Conservation (phyloP, 2,797 vertebrate genomes). For the Poeciliopsis infans region DNA sequence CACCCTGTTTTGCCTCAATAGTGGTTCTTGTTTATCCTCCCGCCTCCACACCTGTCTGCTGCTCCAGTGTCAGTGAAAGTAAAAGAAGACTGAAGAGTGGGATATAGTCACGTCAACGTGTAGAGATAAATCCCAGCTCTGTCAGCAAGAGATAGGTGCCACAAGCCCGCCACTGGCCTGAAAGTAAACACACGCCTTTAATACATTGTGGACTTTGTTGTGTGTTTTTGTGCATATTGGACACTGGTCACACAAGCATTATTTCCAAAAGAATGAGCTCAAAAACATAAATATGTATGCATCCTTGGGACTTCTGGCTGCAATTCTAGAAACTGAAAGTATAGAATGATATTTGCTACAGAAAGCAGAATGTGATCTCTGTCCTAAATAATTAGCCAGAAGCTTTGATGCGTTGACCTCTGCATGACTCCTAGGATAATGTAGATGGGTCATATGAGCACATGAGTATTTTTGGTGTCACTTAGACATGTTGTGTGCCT, state of each 20-base stretch:
- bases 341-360: constrained; percentile 46
- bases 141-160: constrained; percentile 51
- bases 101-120: constrained; percentile 54
- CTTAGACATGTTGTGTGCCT: constrained; percentile 58
- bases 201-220: constrained; percentile 32
- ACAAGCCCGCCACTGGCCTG: constrained; percentile 51
- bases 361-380: constrained; percentile 47
- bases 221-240: constrained; percentile 17
- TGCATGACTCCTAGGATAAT: constrained; percentile 55
- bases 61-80: constrained; percentile 70
- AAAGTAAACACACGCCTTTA: constrained; percentile 56
- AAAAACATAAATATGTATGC: constrained; percentile 23
- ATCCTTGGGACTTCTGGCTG: constrained; percentile 17
- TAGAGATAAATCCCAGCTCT: constrained; percentile 58
- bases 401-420: constrained; percentile 62
- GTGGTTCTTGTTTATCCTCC: constrained; percentile 1
- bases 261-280: constrained; percentile 39
- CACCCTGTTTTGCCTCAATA: background rate
- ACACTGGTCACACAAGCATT: constrained; percentile 62
- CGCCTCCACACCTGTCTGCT: constrained; percentile 64
- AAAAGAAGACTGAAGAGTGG: constrained; percentile 51
- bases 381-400: constrained; percentile 60
- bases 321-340: constrained; percentile 28
- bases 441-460: constrained; percentile 64
- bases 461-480: constrained; percentile 67